Evolutionary conservation across 2,888 invertebrate species (phyloP), one percentile per base, ranked within the genome.

Genomic region (Horisme vitalbata): DNA sequence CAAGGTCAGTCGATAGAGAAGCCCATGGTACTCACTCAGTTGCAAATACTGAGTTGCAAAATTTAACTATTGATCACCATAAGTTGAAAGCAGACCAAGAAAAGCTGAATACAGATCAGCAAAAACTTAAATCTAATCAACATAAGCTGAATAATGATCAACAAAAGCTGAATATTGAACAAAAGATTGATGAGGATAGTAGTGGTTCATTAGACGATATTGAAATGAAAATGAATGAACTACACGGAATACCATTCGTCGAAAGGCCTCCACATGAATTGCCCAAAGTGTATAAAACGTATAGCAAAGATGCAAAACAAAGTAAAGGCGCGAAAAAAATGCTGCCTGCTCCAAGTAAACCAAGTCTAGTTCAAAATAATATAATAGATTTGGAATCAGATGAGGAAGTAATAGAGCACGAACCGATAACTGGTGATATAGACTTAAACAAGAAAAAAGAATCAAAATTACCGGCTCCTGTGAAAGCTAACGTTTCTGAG

Each of bases 221-320:
- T 45, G 88, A 89, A 73, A 83, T 76, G 72, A 82, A 87, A 66
- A 88, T 89, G 88, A 88, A 87, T 47, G 88, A 88, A 59, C 63
- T 88, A 41, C 89, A 89, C 51, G 89, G 89, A 9, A 83, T 86
- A 23, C 82, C 83, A 18, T 82, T 80, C 46, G 74, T 81, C 8
- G 85, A 85, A 59, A 68, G 81, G 55, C 81, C 84, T 13, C 63
- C 72, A 2, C 79, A 83, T 57, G 81, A 85, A 60, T 56, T 79
- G 27, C 78, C 82, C 7, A 64, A 73, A 47, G 61, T 71, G 20
- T 56, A 56, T 9, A 79, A 75, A 64, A 60, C 56, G 4, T 57
- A 39, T 45, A 45, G 60, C 3, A 75, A 63, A 13, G 57, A 61
- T 23, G 1, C 23, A 24, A 39, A 14, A 7, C 23, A 66, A 65